Conservation (phyloP, 2,113 vertebrate species). For the Anas platyrhynchos region DNA sequence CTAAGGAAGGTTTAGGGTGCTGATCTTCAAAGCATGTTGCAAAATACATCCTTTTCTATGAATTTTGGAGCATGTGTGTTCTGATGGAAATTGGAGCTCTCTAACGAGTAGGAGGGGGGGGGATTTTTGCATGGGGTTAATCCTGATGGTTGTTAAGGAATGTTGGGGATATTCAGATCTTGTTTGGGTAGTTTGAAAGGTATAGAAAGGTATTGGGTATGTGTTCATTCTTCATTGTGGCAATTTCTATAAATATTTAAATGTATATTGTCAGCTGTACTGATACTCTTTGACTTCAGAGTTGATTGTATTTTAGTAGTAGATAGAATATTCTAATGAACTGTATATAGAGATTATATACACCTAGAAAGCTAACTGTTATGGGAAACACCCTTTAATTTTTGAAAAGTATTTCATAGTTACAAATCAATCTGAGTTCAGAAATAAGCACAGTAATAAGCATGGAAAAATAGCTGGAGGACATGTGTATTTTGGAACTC, state of each 20-base stretch:
- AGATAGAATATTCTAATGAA: not conserved
- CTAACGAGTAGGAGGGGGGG: not conserved
- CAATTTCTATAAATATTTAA: conserved; percentile 41
- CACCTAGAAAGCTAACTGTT: conserved; percentile 7
- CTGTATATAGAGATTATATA: not conserved
- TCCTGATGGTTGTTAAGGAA: not conserved
- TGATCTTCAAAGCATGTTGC: not conserved
- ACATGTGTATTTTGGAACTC: not conserved
- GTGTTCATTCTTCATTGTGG: not conserved
- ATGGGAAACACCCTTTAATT: not conserved
- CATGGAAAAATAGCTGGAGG: not conserved
- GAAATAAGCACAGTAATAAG: not conserved
- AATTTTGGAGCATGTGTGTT: not conserved
- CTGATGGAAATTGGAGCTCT: not conserved
- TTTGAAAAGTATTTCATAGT: not conserved
- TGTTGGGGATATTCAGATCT: conserved; percentile 5
- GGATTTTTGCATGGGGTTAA: not conserved
- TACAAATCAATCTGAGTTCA: not conserved
- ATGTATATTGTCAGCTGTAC: not conserved
- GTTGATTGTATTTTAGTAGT: not conserved
- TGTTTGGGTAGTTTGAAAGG: not conserved
- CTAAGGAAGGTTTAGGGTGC: not conserved
- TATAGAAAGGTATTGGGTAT: not conserved
- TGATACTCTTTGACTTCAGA: conserved; percentile 8
- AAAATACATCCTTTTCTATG: not conserved